Percentiles rank a stretch among this genome's conserved stretches.
Conservation (phyloP, 2,888 invertebrate genomes). For the Tetragonula carbonaria region DNA sequence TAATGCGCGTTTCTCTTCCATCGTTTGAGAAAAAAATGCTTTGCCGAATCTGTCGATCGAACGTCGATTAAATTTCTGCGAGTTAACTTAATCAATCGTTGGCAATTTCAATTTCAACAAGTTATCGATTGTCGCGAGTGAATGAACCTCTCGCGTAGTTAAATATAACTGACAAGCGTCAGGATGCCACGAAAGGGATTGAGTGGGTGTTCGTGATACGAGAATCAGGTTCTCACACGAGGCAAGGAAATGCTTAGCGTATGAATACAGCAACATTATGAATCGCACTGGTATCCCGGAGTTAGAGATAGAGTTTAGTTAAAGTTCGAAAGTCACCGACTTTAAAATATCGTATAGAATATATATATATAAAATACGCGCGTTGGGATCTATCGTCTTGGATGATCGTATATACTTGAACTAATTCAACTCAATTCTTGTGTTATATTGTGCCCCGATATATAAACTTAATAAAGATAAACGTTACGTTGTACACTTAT, state of each 20-base stretch:
- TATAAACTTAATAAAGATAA: not conserved
- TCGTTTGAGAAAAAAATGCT: not conserved
- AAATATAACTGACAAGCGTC: conserved; percentile 5
- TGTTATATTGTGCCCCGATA: no score
- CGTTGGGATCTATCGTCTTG: not conserved
- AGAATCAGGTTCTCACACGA: conserved; percentile 23
- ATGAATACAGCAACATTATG: not conserved
- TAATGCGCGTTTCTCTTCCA: not conserved
- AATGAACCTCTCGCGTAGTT: conserved; percentile 6
- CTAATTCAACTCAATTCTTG: not conserved
- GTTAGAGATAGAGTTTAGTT: not conserved
- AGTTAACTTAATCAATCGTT: no score
- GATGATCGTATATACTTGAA: not conserved
- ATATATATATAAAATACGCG: not conserved
- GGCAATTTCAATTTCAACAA: not conserved
- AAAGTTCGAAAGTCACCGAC: conserved; percentile 4
- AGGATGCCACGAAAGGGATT: conserved; percentile 13
- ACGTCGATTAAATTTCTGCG: not conserved
- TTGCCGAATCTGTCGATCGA: not conserved
- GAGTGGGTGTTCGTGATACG: conserved; percentile 36
- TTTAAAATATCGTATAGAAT: no score
- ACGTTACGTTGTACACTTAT: not conserved
- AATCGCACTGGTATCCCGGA: not conserved
- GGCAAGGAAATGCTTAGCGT: conserved; percentile 1
- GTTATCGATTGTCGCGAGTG: not conserved